Percentiles rank a stretch among this genome's conserved stretches.
Conservation (phyloP, 92 coral and sea anemone genomes). For the Muricea muricata region DNA sequence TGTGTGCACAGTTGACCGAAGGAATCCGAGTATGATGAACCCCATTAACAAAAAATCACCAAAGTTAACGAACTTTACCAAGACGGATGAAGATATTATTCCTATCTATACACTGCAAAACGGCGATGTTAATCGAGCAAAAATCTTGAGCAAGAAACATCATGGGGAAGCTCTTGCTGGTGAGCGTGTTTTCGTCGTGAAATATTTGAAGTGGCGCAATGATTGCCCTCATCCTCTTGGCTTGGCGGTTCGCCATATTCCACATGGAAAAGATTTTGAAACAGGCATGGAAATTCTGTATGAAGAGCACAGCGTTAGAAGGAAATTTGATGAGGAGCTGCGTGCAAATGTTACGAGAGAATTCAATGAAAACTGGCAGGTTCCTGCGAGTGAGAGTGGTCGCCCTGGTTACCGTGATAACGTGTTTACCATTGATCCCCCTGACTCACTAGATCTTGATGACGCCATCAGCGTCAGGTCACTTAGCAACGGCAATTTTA, state of each 20-base stretch:
- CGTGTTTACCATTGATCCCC: constrained; percentile 94
- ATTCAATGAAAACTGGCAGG: constrained; percentile 17
- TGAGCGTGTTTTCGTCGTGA: constrained; percentile 76
- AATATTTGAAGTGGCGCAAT: constrained; percentile 76
- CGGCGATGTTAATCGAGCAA: constrained; percentile 37
- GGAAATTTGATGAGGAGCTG: constrained; percentile 36
- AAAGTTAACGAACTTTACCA: constrained; percentile 70
- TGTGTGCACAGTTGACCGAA: constrained; percentile 74
- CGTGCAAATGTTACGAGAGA: background rate
- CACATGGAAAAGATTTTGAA: constrained; percentile 32
- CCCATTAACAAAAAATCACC: constrained; percentile 85
- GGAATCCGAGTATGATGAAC: constrained; percentile 67
- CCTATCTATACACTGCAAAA: constrained; percentile 70
- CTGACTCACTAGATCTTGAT: constrained; percentile 75
- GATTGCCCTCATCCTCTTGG: constrained; percentile 77
- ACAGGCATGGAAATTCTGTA: constrained; percentile 66
- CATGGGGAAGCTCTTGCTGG: constrained; percentile 57
- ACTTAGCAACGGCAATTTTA: constrained; percentile 34
- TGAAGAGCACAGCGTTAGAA: constrained; percentile 71
- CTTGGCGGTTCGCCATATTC: constrained; percentile 66
- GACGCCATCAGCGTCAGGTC: constrained; percentile 82
- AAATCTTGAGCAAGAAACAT: constrained; percentile 45
- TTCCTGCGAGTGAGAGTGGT: constrained; percentile 55
- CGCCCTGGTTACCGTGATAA: constrained; percentile 13
- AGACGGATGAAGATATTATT: constrained; percentile 64